Conservation (phyloP, 2,888 invertebrate species). For the Odontocerum albicorne region DNA sequence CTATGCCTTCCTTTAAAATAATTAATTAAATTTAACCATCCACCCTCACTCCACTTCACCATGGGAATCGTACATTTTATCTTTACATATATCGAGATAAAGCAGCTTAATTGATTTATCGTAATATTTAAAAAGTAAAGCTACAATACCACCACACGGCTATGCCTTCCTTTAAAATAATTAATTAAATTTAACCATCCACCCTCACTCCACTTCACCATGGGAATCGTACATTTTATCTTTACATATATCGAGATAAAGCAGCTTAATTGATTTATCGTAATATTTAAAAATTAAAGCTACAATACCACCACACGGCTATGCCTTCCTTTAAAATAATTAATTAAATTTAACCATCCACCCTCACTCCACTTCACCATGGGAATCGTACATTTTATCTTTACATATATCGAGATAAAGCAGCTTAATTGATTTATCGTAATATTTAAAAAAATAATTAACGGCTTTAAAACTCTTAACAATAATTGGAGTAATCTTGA, state of each 20-base stretch:
- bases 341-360: constrained; percentile 13
- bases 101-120: constrained; percentile 13
- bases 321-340: constrained; percentile 12
- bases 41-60: constrained; percentile 5
- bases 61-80: constrained; percentile 12
- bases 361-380: constrained; percentile 8
- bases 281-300: too few species aligned
- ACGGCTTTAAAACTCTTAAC: too few species aligned
- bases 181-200: constrained; percentile 23
- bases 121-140: constrained; percentile 28
- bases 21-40: constrained; percentile 24
- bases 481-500: too few species aligned
- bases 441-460: too few species aligned
- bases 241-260: constrained; percentile 4
- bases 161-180: constrained; percentile 12
- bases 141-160: neutral
- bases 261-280: constrained; percentile 14
- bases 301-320: too few species aligned
- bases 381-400: constrained; percentile 13
- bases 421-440: constrained; percentile 16
- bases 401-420: constrained; percentile 3
- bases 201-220: constrained; percentile 5
- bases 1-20: constrained; percentile 10
- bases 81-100: constrained; percentile 4
- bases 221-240: constrained; percentile 13